Evolutionary conservation across 1,140 invertebrate species (phyloP), one percentile per base, ranked within the genome.

Genomic region (Carcinoscorpius rotundicauda): DNA sequence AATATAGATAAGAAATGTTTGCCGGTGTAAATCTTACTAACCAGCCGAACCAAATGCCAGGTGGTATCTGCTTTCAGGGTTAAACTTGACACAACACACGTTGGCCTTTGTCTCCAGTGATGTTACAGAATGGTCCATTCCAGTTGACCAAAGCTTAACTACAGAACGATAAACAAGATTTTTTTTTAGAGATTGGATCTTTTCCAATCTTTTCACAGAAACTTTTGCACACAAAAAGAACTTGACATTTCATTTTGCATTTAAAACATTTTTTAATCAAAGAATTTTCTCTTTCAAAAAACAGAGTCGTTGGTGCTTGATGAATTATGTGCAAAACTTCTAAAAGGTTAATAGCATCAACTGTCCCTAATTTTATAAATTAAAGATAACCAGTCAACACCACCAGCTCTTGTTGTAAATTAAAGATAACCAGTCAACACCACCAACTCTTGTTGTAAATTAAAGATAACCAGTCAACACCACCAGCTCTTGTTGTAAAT

Each of bases 11-110:
- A 58, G 11, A 62, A 56, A 58, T 3, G 8, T 10, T 62, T 3
- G 50, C 62, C 6, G 65, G 6, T 3, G n/a, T 62, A 59, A 53
- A 58, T 51, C n/a, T 51, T 61, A 51, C 6, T 66, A 67, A 81
- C 79, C 79, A 4, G 94, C 93, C 8, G 91, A 95, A 11, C 93
- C 93, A 79, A 96, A 96, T 3, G 93, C 91, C 50, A 97, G 78
- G 74, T 96, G 88, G 73, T 81, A 83, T 0, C 89, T 86, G 68
- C 87, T 92, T 59, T 85, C 81, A 4, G 94, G 94, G 79, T 93
- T 96, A 78, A 98, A 98, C 75, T 95, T 90, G 3, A 98, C 94
- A 79, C 93, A 97, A 77, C 94, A 97, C 50, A 97, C 92, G 79
- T 97, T 95, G 3, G 91, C 91, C 78, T 92, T 91, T 3, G 90